These are phyloP conservation scores for Paratilapia polleni DNA, from an alignment of 2,113 vertebrate genomes.

Conservation along the genomic window DNA sequence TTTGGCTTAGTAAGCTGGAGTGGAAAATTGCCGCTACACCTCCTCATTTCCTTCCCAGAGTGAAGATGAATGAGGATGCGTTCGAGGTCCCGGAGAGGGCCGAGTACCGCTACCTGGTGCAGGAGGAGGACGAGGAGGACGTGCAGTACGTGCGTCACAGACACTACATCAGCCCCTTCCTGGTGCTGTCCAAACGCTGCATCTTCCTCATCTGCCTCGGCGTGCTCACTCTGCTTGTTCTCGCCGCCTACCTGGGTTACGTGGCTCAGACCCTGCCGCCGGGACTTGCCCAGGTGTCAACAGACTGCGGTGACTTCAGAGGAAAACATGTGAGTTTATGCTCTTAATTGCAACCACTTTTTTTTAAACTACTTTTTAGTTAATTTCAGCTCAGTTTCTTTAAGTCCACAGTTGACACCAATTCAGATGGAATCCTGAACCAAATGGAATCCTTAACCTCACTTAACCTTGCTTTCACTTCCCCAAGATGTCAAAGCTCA, in stretches of 20 bases:
- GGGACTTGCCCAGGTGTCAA: slow-evolving; percentile 58
- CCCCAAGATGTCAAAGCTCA: not conserved
- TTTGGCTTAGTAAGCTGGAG: too few relatives aligned
- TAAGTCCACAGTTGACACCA: not conserved
- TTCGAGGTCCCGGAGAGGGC: slow-evolving; percentile 75
- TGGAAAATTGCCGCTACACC: too few relatives aligned
- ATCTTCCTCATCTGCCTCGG: slow-evolving; percentile 68
- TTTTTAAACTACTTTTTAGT: not conserved
- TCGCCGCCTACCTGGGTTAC: slow-evolving; percentile 79
- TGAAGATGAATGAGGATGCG: slow-evolving; percentile 78
- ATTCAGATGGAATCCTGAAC: not conserved
- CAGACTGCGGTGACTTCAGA: slow-evolving; percentile 60
- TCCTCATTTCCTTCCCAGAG: slow-evolving; percentile 34
- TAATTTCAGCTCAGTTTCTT: not conserved
- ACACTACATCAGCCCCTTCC: slow-evolving; percentile 74
- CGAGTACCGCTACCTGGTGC: slow-evolving; percentile 83
- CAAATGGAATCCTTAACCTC: not conserved
- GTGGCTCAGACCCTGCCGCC: slow-evolving; percentile 75
- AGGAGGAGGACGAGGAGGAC: slow-evolving; percentile 76
- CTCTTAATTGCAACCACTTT: not conserved
- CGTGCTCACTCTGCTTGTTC: slow-evolving; percentile 64
- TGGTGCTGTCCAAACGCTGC: slow-evolving; percentile 74
- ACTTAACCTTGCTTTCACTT: not conserved
- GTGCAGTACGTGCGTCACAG: slow-evolving; percentile 72
- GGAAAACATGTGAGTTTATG: slow-evolving; percentile 64